Evolutionary conservation across 2,888 invertebrate species (phyloP), one percentile per base, ranked within the genome.

Genomic region (Atethmia centrago): DNA sequence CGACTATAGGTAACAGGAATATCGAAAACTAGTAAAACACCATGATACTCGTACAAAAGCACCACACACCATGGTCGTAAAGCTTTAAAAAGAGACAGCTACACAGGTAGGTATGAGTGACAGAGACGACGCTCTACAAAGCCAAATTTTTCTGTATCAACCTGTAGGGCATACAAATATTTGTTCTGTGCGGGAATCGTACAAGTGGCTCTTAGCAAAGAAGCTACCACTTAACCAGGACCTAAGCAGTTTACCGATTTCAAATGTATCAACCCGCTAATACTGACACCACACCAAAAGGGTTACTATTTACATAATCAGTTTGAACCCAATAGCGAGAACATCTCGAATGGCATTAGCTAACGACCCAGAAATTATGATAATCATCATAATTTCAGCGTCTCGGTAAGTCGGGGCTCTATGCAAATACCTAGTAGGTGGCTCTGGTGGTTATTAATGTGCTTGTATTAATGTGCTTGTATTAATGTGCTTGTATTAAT

Each of bases 231-330:
- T 51, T 1, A 51, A 28, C 1, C 4, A 8, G 31, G 42, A 12
- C 16, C 19, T 47, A 31, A 55, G 19, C 3, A 28, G 16, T 25
- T 56, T 40, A 16, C 1, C 9, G 14, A 12, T 14, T 25, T 47
- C 19, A 8, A 42, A 3, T 36, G n/a, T 14, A 49, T 40, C 7
- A 70, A 5, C 14, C 51, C 71, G 83, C 85, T 55, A 0, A 0
- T 56, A 85, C 45, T 69, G 63, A 2, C 5, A 28, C 72, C 66
- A 40, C 28, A 79, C 70, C 62, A n/a, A 56, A 78, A 76, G 74
- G 82, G 82, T 75, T 68, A 72, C 67, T 71, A 87, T 87, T 88
- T 83, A 74, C 87, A 87, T 86, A 80, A 86, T 83, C 65, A 85
- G 81, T 81, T 80, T 72, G 80, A 78, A 80, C 75, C 64, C 63